Base-by-base conservation (phyloP, 2,888 invertebrate genomes). In the Meloe dianella region DNA sequence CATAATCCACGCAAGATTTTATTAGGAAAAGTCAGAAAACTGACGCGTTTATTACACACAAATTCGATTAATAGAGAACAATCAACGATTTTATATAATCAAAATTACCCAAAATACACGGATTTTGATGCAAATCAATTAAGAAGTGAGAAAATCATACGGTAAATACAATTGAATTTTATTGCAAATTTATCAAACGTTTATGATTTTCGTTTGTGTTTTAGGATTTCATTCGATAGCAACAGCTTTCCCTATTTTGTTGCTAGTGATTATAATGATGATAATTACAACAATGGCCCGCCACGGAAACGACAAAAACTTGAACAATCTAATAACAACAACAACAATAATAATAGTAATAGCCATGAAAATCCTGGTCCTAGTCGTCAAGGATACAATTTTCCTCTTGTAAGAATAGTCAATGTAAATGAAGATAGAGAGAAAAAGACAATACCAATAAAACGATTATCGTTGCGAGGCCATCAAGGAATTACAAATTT, bases 391-490 rank as follows among this genome's bases (percentile, higher is more conserved):
- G 27, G 1, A 54, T 6, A 14, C 24, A 14, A 54, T 14, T 54
- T 27, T 54, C 54, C 27, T 7, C 7, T 24, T 12, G 54, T 54
- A 27, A 24, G 22, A 24, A 12, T 54, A 1, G n/a, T 54, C 14
- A n/a, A 54, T 54, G 4, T 51, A 6, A 6, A 14, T 54, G 27
- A n/a, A 1, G 14, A 54, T 27, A 6, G 12, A 1, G 54, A 54
- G 12, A 54, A 27, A 8, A 22, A 22, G 12, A n/a, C 73, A 63
- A 68, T 73, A 14, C 68, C 71, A 12, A 57, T 79, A 14, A 73
- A 69, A 59, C 62, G 78, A 22, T 63, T 82, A 14, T 82, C 81
- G 0, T 72, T 82, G 7, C 70, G 83, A 9, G 82, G 83, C 2
- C 82, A 77, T 61, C 66, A 63, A 24, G 68, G 72, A 58, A 73